Conservation (phyloP, 23 tunicate genomes). For the Styela plicata region DNA sequence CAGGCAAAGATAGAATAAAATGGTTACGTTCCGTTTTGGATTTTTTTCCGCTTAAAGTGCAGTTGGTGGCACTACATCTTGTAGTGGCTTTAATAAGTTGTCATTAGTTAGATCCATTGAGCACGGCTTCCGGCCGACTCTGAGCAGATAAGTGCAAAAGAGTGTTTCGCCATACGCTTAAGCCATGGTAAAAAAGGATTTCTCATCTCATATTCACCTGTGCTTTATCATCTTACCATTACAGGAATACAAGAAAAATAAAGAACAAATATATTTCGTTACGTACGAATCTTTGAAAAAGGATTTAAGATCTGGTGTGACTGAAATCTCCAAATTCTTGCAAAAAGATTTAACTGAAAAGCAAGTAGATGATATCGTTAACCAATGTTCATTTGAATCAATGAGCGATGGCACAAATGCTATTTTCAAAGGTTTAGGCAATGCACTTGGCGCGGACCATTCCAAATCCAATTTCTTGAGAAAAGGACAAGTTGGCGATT, state of each 20-base stretch:
- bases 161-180: no score
- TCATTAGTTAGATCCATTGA: no score
- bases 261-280: constrained; percentile 3
- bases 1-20: no score
- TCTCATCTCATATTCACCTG: no score
- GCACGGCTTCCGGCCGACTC: no score
- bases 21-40: no score
- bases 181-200: no score
- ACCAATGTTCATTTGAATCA: background rate
- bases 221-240: no score
- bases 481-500: constrained; percentile 23
- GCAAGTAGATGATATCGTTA: background rate
- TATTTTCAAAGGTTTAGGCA: background rate
- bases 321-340: background rate
- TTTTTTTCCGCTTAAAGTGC: no score
- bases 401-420: background rate
- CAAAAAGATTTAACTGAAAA: constrained; percentile 9
- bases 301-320: background rate
- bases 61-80: no score
- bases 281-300: constrained; percentile 21
- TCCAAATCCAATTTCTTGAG: constrained; percentile 7
- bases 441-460: background rate
- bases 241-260: background rate
- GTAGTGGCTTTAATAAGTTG: no score
- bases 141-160: no score